Conservation (phyloP, 2,888 invertebrate genomes). For the Brachycybe producta region DNA sequence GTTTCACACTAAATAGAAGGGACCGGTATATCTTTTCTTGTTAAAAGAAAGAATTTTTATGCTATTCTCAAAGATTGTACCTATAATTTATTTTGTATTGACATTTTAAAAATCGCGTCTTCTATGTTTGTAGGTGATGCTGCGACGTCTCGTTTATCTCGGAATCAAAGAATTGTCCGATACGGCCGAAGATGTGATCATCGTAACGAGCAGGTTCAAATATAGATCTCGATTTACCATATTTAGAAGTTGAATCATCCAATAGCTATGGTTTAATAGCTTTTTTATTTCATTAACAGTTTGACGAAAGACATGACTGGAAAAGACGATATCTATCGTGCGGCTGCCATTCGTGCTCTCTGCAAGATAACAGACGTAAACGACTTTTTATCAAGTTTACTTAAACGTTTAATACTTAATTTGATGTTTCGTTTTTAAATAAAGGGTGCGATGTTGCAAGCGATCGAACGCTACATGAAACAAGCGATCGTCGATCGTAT, state of each 20-base stretch:
- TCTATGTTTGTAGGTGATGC: conserved; percentile 41
- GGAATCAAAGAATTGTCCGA: conserved; percentile 80
- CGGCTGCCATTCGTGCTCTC: conserved; percentile 90
- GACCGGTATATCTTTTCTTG: no score
- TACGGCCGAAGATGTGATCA: conserved; percentile 96
- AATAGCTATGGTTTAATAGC: not conserved
- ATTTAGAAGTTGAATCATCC: no score
- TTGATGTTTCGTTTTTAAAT: conserved; percentile 2
- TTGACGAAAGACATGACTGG: conserved; percentile 98
- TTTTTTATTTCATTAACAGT: conserved; percentile 38
- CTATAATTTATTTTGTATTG: not conserved
- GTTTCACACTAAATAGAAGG: no score
- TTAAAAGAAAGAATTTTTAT: no score
- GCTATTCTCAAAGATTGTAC: no score
- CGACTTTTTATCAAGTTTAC: conserved; percentile 15
- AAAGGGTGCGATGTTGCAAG: conserved; percentile 58
- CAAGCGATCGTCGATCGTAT: conserved; percentile 98
- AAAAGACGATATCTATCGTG: conserved; percentile 80
- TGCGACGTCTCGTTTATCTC: conserved; percentile 89
- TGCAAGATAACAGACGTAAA: conserved; percentile 90
- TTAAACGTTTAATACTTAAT: not conserved
- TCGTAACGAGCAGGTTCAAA: conserved; percentile 69
- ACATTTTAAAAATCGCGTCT: not conserved
- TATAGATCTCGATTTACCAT: not conserved
- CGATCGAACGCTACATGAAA: conserved; percentile 98